These are phyloP conservation scores for Neomorphus geoffroyi DNA, from an alignment of 2,797 vertebrate genomes.

Conservation along the genomic window DNA sequence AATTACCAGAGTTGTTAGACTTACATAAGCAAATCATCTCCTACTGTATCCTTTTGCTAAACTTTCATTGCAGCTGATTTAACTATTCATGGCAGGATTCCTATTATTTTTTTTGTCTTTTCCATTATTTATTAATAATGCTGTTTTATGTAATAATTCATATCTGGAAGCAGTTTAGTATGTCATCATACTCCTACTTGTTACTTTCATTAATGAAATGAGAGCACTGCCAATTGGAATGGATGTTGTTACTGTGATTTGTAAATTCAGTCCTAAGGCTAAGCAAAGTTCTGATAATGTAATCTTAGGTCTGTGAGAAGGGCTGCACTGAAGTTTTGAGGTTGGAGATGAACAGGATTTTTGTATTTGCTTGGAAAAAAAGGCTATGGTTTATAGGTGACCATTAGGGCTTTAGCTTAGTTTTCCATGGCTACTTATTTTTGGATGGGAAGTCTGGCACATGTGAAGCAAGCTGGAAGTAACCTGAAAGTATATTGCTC, in stretches of 20 bases:
- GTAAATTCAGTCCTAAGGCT: background rate
- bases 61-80: background rate
- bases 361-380: background rate
- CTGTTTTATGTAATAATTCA: background rate
- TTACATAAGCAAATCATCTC: background rate
- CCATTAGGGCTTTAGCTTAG: background rate
- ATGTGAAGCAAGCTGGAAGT: background rate
- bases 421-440: background rate
- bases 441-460: background rate
- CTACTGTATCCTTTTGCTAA: background rate
- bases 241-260: background rate
- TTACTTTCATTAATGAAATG: background rate
- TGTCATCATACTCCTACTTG: background rate
- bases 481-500: background rate
- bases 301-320: background rate
- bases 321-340: background rate
- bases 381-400: background rate
- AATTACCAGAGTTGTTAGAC: constrained; percentile 10
- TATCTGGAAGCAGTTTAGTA: background rate
- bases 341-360: background rate
- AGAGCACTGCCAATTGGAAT: background rate
- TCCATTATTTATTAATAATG: constrained; percentile 17
- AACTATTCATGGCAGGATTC: background rate
- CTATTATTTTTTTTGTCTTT: constrained; percentile 10
- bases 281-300: background rate